A percentile compares a stretch with the other conserved stretches of the same genome.
These are phyloP conservation scores for Xanthorhoe designata DNA, from an alignment of 2,888 invertebrate species.

Conservation along the genomic window DNA sequence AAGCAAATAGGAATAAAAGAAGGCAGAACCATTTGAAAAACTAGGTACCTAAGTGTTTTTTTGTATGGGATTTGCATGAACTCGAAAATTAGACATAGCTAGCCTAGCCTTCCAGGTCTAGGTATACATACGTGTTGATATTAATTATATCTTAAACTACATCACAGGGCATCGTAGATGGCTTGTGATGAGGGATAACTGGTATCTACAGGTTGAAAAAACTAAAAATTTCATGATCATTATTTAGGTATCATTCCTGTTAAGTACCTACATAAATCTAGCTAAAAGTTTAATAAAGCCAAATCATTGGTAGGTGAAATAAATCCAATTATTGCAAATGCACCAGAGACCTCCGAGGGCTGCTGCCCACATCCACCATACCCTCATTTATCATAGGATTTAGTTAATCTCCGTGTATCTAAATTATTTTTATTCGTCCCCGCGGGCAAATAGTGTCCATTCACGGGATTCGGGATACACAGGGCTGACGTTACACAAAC, in stretches of 20 bases:
- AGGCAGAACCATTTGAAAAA: no score
- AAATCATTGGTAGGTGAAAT: constrained; percentile 25
- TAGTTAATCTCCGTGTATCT: constrained; percentile 38
- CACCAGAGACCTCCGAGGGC: constrained; percentile 31
- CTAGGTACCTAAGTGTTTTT: no score
- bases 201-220: no score
- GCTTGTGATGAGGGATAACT: no score
- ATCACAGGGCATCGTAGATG: no score
- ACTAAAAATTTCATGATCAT: no score
- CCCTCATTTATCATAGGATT: constrained; percentile 40
- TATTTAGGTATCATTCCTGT: not conserved
- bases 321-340: constrained; percentile 34
- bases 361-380: constrained; percentile 12
- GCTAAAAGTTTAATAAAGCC: constrained; percentile 11
- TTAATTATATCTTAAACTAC: no score
- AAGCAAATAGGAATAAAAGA: no score
- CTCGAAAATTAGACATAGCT: no score
- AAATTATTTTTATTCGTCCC: constrained; percentile 39
- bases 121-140: no score
- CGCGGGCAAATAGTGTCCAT: constrained; percentile 35
- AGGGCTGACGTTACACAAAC: constrained; percentile 21
- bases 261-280: not conserved
- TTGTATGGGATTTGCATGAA: no score
- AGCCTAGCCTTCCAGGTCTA: no score
- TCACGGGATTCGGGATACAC: constrained; percentile 19